Base-by-base conservation (phyloP, 2,113 vertebrate species). In the Uria lomvia region DNA sequence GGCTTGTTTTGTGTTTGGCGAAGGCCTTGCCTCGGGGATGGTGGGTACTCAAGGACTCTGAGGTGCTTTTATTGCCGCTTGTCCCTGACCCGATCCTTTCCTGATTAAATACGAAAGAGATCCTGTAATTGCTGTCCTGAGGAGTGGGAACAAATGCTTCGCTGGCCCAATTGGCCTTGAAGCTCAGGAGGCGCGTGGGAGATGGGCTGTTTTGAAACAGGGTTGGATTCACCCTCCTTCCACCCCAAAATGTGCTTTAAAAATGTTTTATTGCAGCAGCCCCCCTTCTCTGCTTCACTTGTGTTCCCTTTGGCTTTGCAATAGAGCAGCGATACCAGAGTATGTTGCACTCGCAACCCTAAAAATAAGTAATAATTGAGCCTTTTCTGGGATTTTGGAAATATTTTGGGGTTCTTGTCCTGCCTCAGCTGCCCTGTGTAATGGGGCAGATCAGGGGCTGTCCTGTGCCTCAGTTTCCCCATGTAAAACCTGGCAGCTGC, bases 41-140 rank as follows among this genome's bases (percentile, higher is more conserved):
- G 66, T 50, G 90, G 80, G 23, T 18, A 3, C 86, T 92, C 67
- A 76, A 82, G 78, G 92, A 65, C 82, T 67, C 68, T 7, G 45
- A 15, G 76, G 76, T 58, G 83, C 83, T 95, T 97, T 89, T 82
- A 87, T 79, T 87, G 96, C 80, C 12, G 0, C 49, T 89, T 85
- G 86, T 68, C 95, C 95, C 95, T 92, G 94, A 68, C 9, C 74
- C 53, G 77, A 58, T 76, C 50, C 91, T 78, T 60, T 38, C 40
- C 60, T 68, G 76, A 60, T 52, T 50, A 89, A 92, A 87, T 60
- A 59, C 1, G 6, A 56, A 71, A 85, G 55, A 50, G 60, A 68
- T 63, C 49, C 80, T 6, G 0, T 26, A 13, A 81, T 15, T 49
- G 60, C 88, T 58, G 59, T 15, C 32, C 24, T 11, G 47, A 13